A percentile compares a stretch with the other conserved stretches of the same genome.
phyloP scores from a whole-genome alignment of 2,888 invertebrate species.

The Ectemnius continuus region DNA sequence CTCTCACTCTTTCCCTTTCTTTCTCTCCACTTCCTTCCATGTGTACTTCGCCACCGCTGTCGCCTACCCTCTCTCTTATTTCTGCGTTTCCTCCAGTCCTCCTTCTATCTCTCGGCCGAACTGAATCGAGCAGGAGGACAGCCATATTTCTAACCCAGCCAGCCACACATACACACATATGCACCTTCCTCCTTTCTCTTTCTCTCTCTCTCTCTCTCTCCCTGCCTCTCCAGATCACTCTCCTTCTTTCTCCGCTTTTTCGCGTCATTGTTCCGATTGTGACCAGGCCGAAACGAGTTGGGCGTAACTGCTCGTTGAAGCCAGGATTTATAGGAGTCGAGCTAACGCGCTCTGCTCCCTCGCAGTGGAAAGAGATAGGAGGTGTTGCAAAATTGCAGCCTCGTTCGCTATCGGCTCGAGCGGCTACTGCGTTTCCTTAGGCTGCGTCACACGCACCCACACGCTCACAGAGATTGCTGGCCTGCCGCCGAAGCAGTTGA shows the following conservation, averaged over 20 bases:
- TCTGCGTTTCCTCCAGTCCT: conserved; percentile 31
- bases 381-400: conserved; percentile 57
- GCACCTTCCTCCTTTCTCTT: neutral
- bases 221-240: conserved; percentile 7
- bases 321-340: conserved; percentile 59
- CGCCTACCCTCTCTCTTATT: conserved; percentile 15
- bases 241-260: conserved; percentile 3
- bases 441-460: neutral
- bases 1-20: conserved; percentile 14
- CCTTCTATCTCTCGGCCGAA: conserved; percentile 44
- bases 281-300: conserved; percentile 64
- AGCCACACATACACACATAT: conserved; percentile 50
- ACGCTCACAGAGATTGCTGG: neutral
- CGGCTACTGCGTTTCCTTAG: conserved; percentile 36
- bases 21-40: conserved; percentile 7
- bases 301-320: conserved; percentile 62
- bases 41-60: conserved; percentile 11
- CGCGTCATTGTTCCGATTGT: conserved; percentile 64
- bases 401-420: conserved; percentile 32
- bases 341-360: conserved; percentile 25
- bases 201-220: no score
- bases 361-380: conserved; percentile 23
- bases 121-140: conserved; percentile 64
- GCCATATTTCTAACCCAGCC: conserved; percentile 62
- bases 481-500: conserved; percentile 10